Conservation (phyloP, 2,797 vertebrate genomes). For the Periparus ater region DNA sequence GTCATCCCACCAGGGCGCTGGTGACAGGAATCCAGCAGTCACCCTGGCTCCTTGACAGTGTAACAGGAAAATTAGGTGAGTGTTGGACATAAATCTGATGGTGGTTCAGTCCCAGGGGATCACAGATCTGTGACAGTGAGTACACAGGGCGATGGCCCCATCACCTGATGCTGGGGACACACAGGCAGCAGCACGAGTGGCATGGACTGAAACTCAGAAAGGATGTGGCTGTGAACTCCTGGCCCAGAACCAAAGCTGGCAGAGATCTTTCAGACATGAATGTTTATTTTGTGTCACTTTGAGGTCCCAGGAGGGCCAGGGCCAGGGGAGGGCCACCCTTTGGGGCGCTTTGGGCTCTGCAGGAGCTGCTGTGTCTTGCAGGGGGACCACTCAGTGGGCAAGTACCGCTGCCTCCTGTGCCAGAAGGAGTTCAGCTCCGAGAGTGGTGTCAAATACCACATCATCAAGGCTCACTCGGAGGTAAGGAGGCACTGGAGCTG, state of each 20-base stretch:
- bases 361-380: conserved; percentile 66
- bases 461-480: conserved; percentile 95
- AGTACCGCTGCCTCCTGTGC: conserved; percentile 94
- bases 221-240: not conserved
- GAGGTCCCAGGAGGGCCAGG: not conserved
- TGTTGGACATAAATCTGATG: not conserved
- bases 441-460: conserved; percentile 98
- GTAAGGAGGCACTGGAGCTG: conserved; percentile 68
- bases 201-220: not conserved
- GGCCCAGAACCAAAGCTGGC: rapidly evolving
- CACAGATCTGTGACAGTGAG: not conserved
- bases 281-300: not conserved
- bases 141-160: rapidly evolving
- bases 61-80: conserved; percentile 11
- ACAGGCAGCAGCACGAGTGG: not conserved
- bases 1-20: conserved; percentile 11
- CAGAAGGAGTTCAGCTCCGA: conserved; percentile 98
- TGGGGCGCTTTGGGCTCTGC: rapidly evolving
- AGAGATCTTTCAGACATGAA: not conserved
- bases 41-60: not conserved
- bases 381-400: conserved; percentile 90
- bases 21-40: not conserved
- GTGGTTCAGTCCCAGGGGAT: not conserved
- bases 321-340: not conserved
- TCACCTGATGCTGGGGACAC: not conserved